Conservation (phyloP, 2,797 vertebrate species). For the Spinibarbus caldwelli region DNA sequence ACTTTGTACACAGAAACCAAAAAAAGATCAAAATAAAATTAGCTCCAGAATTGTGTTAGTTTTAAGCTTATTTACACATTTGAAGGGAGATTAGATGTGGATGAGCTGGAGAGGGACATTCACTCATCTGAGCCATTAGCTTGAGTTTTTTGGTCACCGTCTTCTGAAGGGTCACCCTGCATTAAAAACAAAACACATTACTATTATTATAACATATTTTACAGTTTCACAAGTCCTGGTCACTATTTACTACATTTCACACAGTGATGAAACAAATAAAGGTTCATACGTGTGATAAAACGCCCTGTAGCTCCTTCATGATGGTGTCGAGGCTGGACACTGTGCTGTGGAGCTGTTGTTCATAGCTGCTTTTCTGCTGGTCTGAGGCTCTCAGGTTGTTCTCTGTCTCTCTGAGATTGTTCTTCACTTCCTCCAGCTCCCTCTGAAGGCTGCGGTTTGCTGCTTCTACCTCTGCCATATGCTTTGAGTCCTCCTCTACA, state of each 20-base stretch:
- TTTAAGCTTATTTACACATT: slow-evolving; percentile 87
- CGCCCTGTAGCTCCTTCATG: slow-evolving; percentile 88
- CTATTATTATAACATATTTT: background rate
- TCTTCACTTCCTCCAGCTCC: slow-evolving; percentile 91
- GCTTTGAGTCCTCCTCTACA: slow-evolving; percentile 89
- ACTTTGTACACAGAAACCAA: slow-evolving; percentile 85
- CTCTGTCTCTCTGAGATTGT: slow-evolving; percentile 82
- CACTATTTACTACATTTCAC: too few species aligned
- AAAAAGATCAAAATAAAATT: slow-evolving; percentile 79
- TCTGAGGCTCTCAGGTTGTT: slow-evolving; percentile 83
- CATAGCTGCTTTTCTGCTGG: slow-evolving; percentile 86
- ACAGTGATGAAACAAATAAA: background rate
- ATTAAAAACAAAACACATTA: background rate
- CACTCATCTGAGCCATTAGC: slow-evolving; percentile 89
- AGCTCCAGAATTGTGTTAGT: slow-evolving; percentile 75
- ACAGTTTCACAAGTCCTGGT: background rate
- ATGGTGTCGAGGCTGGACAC: slow-evolving; percentile 84
- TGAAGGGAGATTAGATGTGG: slow-evolving; percentile 74
- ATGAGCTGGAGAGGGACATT: slow-evolving; percentile 68
- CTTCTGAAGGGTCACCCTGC: slow-evolving; percentile 80
- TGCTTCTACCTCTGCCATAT: slow-evolving; percentile 86
- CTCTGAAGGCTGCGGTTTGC: slow-evolving; percentile 82
- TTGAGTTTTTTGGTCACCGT: slow-evolving; percentile 82
- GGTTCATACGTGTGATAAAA: slow-evolving; percentile 85
- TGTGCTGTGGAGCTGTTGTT: slow-evolving; percentile 86